Evolutionary conservation across 2,888 invertebrate species (phyloP).

Genomic region (Aphelenchoides bicaudatus): DNA sequence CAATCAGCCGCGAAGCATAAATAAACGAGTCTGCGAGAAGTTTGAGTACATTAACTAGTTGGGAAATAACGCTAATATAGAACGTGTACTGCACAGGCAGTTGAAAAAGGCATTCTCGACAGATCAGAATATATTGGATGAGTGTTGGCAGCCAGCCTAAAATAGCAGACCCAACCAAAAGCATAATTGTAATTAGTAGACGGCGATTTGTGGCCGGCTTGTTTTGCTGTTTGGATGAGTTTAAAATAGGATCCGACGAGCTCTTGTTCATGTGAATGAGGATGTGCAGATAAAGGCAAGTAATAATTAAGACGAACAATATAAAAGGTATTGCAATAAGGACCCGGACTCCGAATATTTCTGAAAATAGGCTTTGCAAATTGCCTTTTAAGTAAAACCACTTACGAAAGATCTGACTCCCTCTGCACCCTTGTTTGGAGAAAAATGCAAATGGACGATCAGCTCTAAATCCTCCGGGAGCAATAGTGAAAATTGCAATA

Average conservation of each 20-base stretch:
- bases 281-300: constrained; percentile 50
- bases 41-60: constrained; percentile 49
- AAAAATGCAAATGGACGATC: constrained; percentile 50
- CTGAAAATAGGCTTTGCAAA: constrained; percentile 33
- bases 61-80: constrained; percentile 38
- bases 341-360: constrained; percentile 39
- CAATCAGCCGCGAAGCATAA: constrained; percentile 70
- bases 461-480: constrained; percentile 46
- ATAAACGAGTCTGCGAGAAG: constrained; percentile 70
- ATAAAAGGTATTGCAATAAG: constrained; percentile 50
- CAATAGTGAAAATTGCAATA: constrained; percentile 40
- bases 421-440: constrained; percentile 41
- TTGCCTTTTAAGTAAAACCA: constrained; percentile 16
- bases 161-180: constrained; percentile 49
- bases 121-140: constrained; percentile 40
- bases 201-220: constrained; percentile 42
- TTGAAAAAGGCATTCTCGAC: constrained; percentile 35
- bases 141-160: constrained; percentile 46
- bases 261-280: constrained; percentile 46
- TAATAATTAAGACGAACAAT: constrained; percentile 42
- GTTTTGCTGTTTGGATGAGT: constrained; percentile 30
- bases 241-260: constrained; percentile 38
- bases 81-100: constrained; percentile 27
- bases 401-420: constrained; percentile 38
- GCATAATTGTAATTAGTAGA: constrained; percentile 46